Evolutionary conservation across 2,113 vertebrate genomes (phyloP).

Genomic region (Oenanthe melanoleuca): DNA sequence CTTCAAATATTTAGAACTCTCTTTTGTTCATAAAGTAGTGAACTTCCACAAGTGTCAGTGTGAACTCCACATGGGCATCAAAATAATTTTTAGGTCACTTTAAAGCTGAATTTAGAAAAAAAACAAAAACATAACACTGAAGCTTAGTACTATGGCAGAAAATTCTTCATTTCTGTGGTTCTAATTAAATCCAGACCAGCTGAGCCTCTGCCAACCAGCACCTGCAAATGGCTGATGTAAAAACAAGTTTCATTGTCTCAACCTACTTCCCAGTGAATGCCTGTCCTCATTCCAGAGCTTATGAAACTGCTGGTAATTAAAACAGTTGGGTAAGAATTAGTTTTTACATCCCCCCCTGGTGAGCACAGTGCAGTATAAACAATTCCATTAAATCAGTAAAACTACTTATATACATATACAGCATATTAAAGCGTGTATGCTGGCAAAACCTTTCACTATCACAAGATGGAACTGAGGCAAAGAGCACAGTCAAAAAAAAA

Average conservation of each 20-base stretch:
- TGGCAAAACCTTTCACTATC: not conserved
- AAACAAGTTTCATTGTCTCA: not conserved
- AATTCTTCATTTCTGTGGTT: not conserved
- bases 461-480: not conserved
- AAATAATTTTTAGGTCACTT: not conserved
- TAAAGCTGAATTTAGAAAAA: not conserved
- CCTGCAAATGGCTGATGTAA: not conserved
- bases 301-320: conserved; percentile 1
- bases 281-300: not conserved
- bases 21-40: not conserved
- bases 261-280: not conserved
- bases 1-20: not conserved
- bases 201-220: not conserved
- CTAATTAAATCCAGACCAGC: not conserved
- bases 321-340: not conserved
- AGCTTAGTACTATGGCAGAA: not conserved
- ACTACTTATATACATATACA: not conserved
- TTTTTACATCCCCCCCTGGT: not conserved
- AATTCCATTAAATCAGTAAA: not conserved
- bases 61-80: not conserved
- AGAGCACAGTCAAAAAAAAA: not conserved
- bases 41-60: not conserved
- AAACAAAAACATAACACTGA: not conserved
- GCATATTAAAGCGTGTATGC: not conserved
- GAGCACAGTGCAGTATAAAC: not conserved